Conservation (phyloP, 2,113 vertebrate species). For the Eleginops maclovinus region DNA sequence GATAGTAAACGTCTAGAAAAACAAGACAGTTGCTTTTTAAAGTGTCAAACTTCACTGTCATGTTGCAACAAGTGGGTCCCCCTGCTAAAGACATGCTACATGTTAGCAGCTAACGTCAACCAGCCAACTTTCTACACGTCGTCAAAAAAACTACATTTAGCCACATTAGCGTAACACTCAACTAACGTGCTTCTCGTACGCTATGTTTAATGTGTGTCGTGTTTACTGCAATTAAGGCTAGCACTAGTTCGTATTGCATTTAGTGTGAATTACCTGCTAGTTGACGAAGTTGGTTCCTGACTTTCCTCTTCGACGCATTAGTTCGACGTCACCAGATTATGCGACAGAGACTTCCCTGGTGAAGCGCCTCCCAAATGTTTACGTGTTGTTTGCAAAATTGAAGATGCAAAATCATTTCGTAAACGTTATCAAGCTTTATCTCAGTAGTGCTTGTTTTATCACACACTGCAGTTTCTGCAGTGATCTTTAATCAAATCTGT, state of each 20-base stretch:
- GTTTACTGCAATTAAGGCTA: fast-evolving
- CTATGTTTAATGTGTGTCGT: background rate
- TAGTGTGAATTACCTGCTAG: conserved; percentile 65
- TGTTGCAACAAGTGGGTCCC: conserved; percentile 65
- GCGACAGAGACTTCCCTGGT: conserved; percentile 38
- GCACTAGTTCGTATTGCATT: no score
- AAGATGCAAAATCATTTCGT: background rate
- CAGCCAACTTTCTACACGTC: background rate
- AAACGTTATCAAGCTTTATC: background rate
- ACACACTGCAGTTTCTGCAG: background rate
- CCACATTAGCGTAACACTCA: no score
- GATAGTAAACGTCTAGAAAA: background rate
- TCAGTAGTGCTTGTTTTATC: background rate
- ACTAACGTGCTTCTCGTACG: fast-evolving
- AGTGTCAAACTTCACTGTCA: conserved; percentile 22
- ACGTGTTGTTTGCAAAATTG: background rate
- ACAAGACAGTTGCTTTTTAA: background rate
- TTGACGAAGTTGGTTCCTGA: conserved; percentile 66
- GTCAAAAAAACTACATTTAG: background rate
- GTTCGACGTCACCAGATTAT: conserved; percentile 64
- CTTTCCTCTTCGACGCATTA: conserved; percentile 63
- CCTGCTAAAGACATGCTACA: conserved; percentile 52
- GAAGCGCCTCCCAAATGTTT: background rate
- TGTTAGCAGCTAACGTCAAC: conserved; percentile 58
- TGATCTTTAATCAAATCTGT: background rate